Base-by-base conservation (phyloP, 2,797 vertebrate species). In the Enteromius unitaeniatus region DNA sequence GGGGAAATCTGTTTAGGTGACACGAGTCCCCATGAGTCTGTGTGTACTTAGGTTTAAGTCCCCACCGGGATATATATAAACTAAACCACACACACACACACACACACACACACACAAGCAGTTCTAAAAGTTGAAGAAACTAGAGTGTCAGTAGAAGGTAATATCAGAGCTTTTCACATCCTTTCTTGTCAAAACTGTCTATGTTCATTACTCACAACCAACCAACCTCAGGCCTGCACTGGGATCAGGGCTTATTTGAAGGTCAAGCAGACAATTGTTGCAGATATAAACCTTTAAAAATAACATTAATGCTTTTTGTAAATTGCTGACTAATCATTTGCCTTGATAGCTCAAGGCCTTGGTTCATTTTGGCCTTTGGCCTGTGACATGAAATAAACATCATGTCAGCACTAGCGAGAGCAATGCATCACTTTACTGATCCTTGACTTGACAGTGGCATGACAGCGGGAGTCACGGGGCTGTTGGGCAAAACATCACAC, bases 371-470 rank as follows among this genome's bases (percentile, higher is more conserved):
- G 89, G 92, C 89, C 91, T 89, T 88, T n/a, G 88, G 84, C 90
- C 88, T 82, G 28, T 69, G 84, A 91, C 87, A 86, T 85, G 34
- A n/a, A 85, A 86, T 86, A 78, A 89, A 88, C 70, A 87, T 77
- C 79, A 81, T 89, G 91, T 92, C 92, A 92, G 86, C 89, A 88
- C n/a, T 45, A 82, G 84, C 85, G 87, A 86, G 88, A 83, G 87
- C 89, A 88, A 93, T 81, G 89, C 93, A 67, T 87, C 86, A 90
- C 92, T 88, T 89, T 73, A 72, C 74, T 40, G 82, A 84, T 84
- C 65, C 79, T 13, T 86, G 79, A 45, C 87, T 86, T 85, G 85
- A 88, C 34, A 26, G 58, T 65, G 19, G 75, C 47, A 60, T 85
- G 84, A 82, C 80, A 86, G 80, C 7, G 69, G 28, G 80, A 83